phyloP scores from a whole-genome alignment of 2,797 vertebrate species.

The Urosaurus nigricauda region DNA sequence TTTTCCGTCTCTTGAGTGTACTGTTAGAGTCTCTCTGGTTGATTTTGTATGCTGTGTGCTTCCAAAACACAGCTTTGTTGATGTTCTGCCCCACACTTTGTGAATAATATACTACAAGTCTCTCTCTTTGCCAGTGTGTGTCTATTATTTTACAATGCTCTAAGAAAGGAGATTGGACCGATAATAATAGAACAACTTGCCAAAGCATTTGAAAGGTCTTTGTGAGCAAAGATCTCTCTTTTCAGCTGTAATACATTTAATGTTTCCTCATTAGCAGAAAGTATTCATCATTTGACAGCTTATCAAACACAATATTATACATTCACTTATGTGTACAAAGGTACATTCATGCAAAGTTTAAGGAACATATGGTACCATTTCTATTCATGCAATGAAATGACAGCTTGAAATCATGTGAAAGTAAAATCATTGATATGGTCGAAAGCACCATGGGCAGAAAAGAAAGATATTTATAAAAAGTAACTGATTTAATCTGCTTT shows the following conservation, averaged over 20 bases:
- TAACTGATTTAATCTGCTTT: background rate
- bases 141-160: conserved; percentile 2
- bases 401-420: conserved; percentile 32
- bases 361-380: background rate
- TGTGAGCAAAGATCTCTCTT: background rate
- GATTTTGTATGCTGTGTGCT: background rate
- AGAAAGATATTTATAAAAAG: conserved; percentile 15
- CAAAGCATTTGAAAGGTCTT: conserved; percentile 7
- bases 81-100: too few relatives aligned
- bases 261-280: conserved; percentile 33
- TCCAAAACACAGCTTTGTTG: background rate
- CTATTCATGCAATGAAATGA: conserved; percentile 36
- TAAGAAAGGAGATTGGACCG: background rate
- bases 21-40: conserved; percentile 16
- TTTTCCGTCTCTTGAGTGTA: background rate
- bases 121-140: background rate
- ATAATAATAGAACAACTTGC: background rate
- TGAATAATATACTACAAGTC: background rate
- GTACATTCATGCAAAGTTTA: background rate
- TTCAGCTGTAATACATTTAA: background rate
- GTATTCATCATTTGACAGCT: conserved; percentile 8
- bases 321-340: background rate
- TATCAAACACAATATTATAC: background rate
- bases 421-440: background rate
- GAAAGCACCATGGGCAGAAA: conserved; percentile 14